A percentile compares a stretch with the other conserved stretches of the same genome.
Conservation (phyloP, 2,113 vertebrate genomes). For the Hassar affinis region DNA sequence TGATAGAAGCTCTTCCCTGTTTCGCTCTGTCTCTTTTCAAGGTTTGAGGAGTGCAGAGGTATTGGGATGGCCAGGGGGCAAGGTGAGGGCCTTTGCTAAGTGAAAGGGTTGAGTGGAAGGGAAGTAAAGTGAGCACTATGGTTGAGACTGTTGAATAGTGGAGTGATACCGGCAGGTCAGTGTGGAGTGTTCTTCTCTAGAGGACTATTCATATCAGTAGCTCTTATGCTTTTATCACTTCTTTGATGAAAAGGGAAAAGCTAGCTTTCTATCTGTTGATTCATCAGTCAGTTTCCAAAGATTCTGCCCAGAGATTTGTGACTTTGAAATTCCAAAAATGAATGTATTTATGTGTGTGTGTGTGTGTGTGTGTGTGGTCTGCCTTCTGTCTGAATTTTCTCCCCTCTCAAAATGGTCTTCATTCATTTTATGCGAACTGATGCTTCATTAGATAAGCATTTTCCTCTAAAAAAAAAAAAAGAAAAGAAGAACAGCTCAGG, state of each 20-base stretch:
- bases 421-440: conserved; percentile 29
- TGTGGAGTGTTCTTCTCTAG: conserved; percentile 51
- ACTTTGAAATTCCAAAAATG: not conserved
- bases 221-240: conserved; percentile 37
- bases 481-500: conserved; percentile 56
- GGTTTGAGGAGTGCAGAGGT: conserved; percentile 24
- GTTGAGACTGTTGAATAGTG: conserved; percentile 68
- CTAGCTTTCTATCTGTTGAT: not conserved
- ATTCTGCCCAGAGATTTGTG: not conserved
- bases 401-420: not conserved
- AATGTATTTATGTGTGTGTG: not conserved
- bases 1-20: conserved; percentile 6
- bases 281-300: not conserved
- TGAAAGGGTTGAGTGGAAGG: conserved; percentile 57
- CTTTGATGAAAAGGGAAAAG: conserved; percentile 15
- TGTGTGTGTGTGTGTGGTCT: not conserved
- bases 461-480: conserved; percentile 52
- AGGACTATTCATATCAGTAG: conserved; percentile 3
- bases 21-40: conserved; percentile 32
- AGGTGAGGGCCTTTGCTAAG: conserved; percentile 53
- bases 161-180: conserved; percentile 61
- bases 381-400: not conserved
- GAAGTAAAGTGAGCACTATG: conserved; percentile 64
- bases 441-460: conserved; percentile 55
- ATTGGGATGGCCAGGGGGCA: conserved; percentile 34